These are phyloP conservation scores for Cavia porcellus DNA, from an alignment of 2,113 vertebrate species.

Conservation along the genomic window DNA sequence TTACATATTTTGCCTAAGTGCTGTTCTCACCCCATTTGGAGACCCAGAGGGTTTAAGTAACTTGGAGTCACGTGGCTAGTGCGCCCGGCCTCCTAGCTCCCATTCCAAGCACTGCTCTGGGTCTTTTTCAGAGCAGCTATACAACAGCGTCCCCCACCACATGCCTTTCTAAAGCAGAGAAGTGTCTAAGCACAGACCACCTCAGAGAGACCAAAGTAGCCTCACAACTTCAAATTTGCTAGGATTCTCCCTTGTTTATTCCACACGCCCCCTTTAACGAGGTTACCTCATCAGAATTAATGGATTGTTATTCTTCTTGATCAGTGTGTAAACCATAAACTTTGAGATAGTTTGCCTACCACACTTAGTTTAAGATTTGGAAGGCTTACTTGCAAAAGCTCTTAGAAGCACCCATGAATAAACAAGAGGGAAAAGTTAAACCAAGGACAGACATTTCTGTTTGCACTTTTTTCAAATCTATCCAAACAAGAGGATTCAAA, in stretches of 20 bases:
- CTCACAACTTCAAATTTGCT: slow-evolving; percentile 55
- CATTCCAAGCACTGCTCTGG: not conserved
- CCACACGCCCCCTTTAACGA: slow-evolving; percentile 51
- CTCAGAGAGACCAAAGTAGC: slow-evolving; percentile 7
- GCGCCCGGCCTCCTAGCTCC: not conserved
- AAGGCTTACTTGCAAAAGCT: slow-evolving; percentile 89
- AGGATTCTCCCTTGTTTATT: slow-evolving; percentile 47
- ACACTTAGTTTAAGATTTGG: slow-evolving; percentile 85
- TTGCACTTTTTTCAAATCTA: slow-evolving; percentile 88
- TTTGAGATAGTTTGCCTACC: slow-evolving; percentile 65
- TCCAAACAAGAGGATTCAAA: slow-evolving; percentile 88
- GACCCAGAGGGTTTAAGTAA: slow-evolving; percentile 34
- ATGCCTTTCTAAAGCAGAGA: not conserved
- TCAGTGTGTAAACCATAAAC: slow-evolving; percentile 56
- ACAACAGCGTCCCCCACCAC: not conserved
- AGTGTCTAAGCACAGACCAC: not conserved
- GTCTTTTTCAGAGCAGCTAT: not conserved
- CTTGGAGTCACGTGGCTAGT: not conserved
- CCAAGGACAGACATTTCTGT: slow-evolving; percentile 88
- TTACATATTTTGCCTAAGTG: not conserved
- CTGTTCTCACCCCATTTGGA: slow-evolving; percentile 9
- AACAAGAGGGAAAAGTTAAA: slow-evolving; percentile 89
- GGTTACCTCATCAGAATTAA: slow-evolving; percentile 77
- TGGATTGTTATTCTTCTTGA: slow-evolving; percentile 66
- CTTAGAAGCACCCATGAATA: slow-evolving; percentile 88